Base-by-base conservation (phyloP, 2,888 invertebrate species). In the Cabera pusaria region DNA sequence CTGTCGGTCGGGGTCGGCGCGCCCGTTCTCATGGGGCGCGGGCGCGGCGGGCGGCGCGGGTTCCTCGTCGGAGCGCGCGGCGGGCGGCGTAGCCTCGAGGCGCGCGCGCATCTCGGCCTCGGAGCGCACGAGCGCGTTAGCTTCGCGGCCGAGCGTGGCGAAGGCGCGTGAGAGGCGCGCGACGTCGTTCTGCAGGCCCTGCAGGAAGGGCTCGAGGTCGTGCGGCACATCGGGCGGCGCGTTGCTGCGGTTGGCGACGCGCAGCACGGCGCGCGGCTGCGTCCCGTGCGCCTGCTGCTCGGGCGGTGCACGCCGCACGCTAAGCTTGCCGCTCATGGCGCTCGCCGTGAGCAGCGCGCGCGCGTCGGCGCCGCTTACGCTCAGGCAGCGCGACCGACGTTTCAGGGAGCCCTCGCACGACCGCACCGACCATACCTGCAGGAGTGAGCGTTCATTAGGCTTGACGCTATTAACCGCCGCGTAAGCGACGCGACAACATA, bases 331-430 rank as follows among this genome's bases (percentile, higher is more conserved):
- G 49, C 63, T 77, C 45, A 88, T 70, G 4, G 71, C 44, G 10
- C 58, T 53, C 0, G 76, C 71, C 8, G 78, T 60, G 3, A 69
- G 59, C 27, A 88, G 52, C 0, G 83, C 84, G 16, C 63, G 67
- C 6, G 81, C 85, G 42, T 87, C 79, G 8, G 48, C 17, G 0
- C 80, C 85, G 6, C 42, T 64, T 33, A 85, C 74, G n/a, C 62
- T 29, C 34, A 88, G 53, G 40, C 82, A 81, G 49, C 79, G 83
- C 0, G 77, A 79, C 16, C 84, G 77, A 56, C 79, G 83, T 53
- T 79, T 85, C 7, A 88, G 62, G n/a, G 79, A 67, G 0, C 87
- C 87, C 55, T 87, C 87, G 50, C 87, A 88, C 3, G 84, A 75
- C 53, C 82, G 66, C 16, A 86, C 86, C 1, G 87, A 85, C 81